Conservation (phyloP, 1,140 invertebrate species). For the Sarcophaga bullata region DNA sequence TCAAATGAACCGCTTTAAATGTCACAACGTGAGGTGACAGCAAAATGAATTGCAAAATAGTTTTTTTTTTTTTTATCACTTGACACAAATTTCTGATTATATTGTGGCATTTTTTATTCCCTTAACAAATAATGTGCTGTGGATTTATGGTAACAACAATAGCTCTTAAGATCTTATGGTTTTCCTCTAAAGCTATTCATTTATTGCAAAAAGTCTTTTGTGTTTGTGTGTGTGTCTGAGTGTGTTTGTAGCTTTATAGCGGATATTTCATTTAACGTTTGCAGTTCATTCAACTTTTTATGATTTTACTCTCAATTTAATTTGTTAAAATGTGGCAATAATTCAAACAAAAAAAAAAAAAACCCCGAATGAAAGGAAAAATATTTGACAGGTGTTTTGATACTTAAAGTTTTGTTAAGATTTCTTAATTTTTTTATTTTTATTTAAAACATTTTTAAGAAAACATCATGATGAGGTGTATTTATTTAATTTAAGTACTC, state of each 20-base stretch:
- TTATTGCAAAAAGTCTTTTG: background rate
- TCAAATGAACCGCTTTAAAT: too few species aligned
- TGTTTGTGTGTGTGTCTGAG: slow-evolving; percentile 7
- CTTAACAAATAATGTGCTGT: too few species aligned
- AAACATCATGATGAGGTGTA: background rate
- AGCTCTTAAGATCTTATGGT: background rate
- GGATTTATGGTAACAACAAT: background rate
- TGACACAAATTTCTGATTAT: slow-evolving; percentile 18
- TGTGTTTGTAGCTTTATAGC: too few species aligned
- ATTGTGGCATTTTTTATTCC: background rate
- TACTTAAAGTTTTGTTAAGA: background rate
- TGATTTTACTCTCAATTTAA: slow-evolving; percentile 2
- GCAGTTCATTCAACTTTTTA: slow-evolving; percentile 23
- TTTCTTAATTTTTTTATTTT: background rate
- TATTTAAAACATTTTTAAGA: background rate
- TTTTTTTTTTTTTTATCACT: background rate
- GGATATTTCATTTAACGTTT: too few species aligned
- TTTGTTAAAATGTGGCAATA: background rate
- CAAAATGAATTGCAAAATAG: slow-evolving; percentile 11
- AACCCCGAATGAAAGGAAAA: too few species aligned
- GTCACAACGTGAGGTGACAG: too few species aligned
- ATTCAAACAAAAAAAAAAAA: background rate
- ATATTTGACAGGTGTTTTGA: background rate
- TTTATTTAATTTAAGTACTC: background rate
- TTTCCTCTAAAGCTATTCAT: background rate